A percentile compares a stretch with the other conserved stretches of the same genome.
Conservation (phyloP, 2,888 invertebrate genomes). For the Matsumyia berberina region DNA sequence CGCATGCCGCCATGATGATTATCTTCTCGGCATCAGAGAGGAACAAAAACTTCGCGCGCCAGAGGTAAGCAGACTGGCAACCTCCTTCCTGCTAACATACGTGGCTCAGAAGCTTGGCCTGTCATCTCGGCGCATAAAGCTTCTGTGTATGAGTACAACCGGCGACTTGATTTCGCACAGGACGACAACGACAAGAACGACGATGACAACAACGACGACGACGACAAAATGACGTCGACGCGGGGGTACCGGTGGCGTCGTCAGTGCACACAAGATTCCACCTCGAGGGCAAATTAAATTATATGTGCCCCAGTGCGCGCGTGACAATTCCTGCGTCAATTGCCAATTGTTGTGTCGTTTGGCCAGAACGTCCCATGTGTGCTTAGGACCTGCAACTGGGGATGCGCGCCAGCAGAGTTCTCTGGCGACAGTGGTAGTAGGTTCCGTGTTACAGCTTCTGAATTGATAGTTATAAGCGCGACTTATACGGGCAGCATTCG, state of each 20-base stretch:
- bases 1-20: constrained; percentile 52
- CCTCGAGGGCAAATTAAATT: constrained; percentile 52
- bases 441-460: constrained; percentile 31
- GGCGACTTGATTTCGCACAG: neutral
- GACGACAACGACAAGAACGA: constrained; percentile 1
- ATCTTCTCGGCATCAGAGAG: constrained; percentile 10
- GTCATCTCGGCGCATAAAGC: constrained; percentile 47
- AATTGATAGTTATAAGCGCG: constrained; percentile 15
- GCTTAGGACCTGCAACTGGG: neutral
- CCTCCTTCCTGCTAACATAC: constrained; percentile 32
- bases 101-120: constrained; percentile 49
- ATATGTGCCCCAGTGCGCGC: constrained; percentile 53
- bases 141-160: constrained; percentile 26
- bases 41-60: neutral
- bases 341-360: constrained; percentile 50
- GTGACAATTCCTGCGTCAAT: constrained; percentile 58
- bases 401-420: constrained; percentile 17
- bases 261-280: constrained; percentile 32
- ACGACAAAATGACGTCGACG: no score
- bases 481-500: neutral
- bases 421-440: constrained; percentile 42
- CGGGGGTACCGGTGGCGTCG: constrained; percentile 7
- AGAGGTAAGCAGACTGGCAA: constrained; percentile 31
- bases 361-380: constrained; percentile 20
- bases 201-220: neutral